Percentiles rank a stretch among this genome's conserved stretches.
Evolutionary conservation across 2,113 vertebrate species (phyloP).

Genomic region (Euleptes europaea): DNA sequence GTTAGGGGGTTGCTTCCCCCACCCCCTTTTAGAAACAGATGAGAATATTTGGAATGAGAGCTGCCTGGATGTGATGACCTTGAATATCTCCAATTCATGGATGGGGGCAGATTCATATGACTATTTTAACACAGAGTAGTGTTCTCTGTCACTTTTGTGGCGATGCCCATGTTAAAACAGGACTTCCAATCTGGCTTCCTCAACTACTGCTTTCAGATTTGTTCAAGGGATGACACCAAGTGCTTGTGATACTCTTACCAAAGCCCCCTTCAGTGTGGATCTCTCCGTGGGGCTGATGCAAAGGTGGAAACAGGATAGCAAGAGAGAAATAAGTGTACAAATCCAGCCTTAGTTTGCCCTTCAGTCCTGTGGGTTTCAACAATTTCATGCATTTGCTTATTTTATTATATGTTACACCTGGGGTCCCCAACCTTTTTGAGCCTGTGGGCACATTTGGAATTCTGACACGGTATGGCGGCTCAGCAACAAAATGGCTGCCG

Average conservation of each 20-base stretch:
- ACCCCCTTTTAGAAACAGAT: accelerated
- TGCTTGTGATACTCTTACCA: not conserved
- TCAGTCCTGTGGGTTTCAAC: not conserved
- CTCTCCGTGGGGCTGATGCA: too few relatives aligned
- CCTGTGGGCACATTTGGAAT: too few relatives aligned
- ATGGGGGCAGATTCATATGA: not conserved
- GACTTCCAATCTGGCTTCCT: not conserved
- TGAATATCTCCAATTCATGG: not conserved
- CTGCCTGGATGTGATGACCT: not conserved
- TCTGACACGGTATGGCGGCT: too few relatives aligned
- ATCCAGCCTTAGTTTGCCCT: too few relatives aligned
- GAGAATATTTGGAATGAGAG: not conserved
- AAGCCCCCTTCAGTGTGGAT: not conserved
- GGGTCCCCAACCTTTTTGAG: too few relatives aligned
- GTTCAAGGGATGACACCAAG: not conserved
- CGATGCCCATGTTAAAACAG: not conserved
- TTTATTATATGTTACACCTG: not conserved
- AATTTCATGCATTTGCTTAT: not conserved
- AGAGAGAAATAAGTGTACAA: not conserved
- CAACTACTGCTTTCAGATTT: not conserved
- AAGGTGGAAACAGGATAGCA: not conserved
- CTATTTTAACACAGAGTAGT: too few relatives aligned
- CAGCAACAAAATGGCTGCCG: too few relatives aligned
- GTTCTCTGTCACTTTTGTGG: not conserved
- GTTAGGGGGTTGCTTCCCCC: not conserved